A percentile compares a stretch with the other conserved stretches of the same genome.
Conservation (phyloP, 2,113 vertebrate species). For the human region DNA sequence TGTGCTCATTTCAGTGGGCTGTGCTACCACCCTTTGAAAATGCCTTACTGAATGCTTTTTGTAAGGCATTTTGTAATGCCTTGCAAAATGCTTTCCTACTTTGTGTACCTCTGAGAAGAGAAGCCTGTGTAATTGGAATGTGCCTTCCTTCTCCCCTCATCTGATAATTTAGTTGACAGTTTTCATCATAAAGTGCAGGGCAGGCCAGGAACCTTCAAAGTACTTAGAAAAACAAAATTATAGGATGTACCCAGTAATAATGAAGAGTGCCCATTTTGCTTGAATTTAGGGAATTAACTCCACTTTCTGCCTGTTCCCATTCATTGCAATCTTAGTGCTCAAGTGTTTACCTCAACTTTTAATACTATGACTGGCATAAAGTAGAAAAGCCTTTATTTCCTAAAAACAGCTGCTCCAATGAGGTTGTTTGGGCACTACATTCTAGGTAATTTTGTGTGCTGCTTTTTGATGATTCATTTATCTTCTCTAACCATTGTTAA, state of each 20-base stretch:
- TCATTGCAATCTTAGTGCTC: slow-evolving; percentile 30
- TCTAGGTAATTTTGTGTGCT: slow-evolving; percentile 45
- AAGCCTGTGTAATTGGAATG: not conserved
- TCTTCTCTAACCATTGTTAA: slow-evolving; percentile 29
- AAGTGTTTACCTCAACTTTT: slow-evolving; percentile 37
- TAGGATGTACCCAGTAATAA: slow-evolving; percentile 37
- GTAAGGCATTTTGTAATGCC: too few relatives aligned
- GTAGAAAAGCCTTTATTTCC: slow-evolving; percentile 41
- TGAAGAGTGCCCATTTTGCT: slow-evolving; percentile 14
- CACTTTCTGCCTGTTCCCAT: slow-evolving; percentile 23
- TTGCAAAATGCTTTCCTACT: not conserved
- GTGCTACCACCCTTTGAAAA: not conserved
- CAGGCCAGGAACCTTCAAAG: slow-evolving; percentile 38
- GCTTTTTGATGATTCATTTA: slow-evolving; percentile 40
- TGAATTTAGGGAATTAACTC: slow-evolving; percentile 49
- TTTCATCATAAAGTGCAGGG: slow-evolving; percentile 43
- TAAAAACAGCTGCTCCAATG: not conserved
- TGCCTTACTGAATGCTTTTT: not conserved
- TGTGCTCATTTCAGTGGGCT: not conserved
- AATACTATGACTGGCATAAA: slow-evolving; percentile 19
- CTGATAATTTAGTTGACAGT: not conserved
- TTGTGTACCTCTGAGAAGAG: slow-evolving; percentile 30
- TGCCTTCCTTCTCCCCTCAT: not conserved
- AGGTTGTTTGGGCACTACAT: not conserved
- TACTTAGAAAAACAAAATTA: slow-evolving; percentile 35